Conservation (phyloP, 2,797 vertebrate species). For the Diceros bicornis region DNA sequence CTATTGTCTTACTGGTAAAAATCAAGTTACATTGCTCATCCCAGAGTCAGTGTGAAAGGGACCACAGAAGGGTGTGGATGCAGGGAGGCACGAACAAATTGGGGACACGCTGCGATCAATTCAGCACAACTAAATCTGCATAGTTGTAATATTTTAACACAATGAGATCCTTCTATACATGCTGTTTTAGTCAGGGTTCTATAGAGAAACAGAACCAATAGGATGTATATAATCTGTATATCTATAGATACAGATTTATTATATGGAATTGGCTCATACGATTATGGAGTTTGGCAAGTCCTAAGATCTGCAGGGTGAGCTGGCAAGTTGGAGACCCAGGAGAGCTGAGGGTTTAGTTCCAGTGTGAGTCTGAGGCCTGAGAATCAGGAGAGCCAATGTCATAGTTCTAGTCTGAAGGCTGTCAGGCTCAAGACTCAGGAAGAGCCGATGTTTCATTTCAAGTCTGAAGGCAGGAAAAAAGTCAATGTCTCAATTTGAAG, state of each 20-base stretch:
- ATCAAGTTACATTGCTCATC: neutral
- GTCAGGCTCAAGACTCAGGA: neutral
- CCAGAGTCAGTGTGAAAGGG: neutral
- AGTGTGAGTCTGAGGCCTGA: neutral
- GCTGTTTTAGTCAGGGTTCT: neutral
- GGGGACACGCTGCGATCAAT: too few species aligned
- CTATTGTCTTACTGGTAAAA: neutral
- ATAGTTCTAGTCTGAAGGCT: neutral
- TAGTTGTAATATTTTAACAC: neutral
- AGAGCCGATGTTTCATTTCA: neutral
- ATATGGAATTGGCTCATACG: neutral
- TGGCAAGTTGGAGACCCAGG: neutral
- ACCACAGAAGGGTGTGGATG: fast-evolving
- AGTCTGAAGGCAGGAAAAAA: neutral
- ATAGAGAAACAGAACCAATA: neutral
- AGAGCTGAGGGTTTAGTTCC: neutral
- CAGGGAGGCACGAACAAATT: neutral
- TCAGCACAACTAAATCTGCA: too few species aligned
- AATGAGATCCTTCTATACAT: neutral
- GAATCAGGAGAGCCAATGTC: too few species aligned
- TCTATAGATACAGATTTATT: neutral
- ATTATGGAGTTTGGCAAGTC: neutral
- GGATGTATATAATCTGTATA: neutral
- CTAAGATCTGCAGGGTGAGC: neutral
- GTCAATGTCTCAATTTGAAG: neutral